Evolutionary conservation across 2,113 vertebrate genomes (phyloP), one percentile per base, ranked within the genome.

Genomic region (Pithys albifrons): DNA sequence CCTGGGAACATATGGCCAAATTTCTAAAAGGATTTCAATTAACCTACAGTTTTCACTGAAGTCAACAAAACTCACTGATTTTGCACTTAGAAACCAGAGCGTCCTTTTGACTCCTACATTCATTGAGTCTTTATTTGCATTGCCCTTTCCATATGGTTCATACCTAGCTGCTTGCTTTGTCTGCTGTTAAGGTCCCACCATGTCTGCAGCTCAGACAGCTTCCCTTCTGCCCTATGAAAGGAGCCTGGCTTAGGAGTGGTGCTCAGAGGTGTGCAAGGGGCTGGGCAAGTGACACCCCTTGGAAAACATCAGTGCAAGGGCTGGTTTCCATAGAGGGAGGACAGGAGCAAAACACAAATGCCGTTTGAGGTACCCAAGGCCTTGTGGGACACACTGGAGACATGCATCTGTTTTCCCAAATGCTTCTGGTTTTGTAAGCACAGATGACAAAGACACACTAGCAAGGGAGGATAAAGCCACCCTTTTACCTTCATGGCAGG

Each of bases 141-240:
- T 75, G 28, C 9, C 86, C 39, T 66, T 83, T 61, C 41, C 59
- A 35, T 46, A 37, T 10, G 19, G 46, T 46, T 70, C 22, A 23
- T 45, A 49, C 35, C 54, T 41, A 22, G 31, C 35, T 72, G 39
- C 18, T 85, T 31, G 71, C 41, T 23, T 24, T 31, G 51, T 35
- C 35, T 19, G 10, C 39, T 7, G 2, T 35, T 48, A 22, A 41
- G 55, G 25, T 12, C 12, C 39, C 4, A 3, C 16, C 58, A 48
- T 0, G 0, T 41, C 48, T 2, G 1, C 6, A 1, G 46, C 46
- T 48, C 61, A 73, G 54, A 12, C n/a, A 73, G 13, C 27, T 27
- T 57, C 72, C 72, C 24, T 22, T 46, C 31, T 51, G 41, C 62
- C 62, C 48, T 18, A 14, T 51, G 37, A 37, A 37, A 29, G 61